phyloP scores from a whole-genome alignment of 2,888 invertebrate genomes.

The Lordiphosa fenestrarum region DNA sequence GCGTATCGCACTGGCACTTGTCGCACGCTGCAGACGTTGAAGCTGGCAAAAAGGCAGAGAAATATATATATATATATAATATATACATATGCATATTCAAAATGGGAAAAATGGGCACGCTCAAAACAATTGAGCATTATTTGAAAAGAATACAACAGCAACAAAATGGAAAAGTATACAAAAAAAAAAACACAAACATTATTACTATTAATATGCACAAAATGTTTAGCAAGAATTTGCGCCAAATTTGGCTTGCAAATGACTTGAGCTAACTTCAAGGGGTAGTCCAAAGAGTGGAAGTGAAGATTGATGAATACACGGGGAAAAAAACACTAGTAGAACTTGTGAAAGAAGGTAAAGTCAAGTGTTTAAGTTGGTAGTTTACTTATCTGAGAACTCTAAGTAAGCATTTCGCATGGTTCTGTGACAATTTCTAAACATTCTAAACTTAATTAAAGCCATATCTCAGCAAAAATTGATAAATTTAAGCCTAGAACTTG shows the following conservation, averaged over 20 bases:
- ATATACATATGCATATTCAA: background rate
- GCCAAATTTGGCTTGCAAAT: slow-evolving; percentile 71
- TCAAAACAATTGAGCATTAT: too few relatives aligned
- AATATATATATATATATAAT: background rate
- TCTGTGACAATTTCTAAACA: too few relatives aligned
- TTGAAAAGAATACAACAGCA: too few relatives aligned
- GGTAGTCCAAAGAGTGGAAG: background rate
- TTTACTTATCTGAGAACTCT: too few relatives aligned
- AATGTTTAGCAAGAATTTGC: slow-evolving; percentile 50
- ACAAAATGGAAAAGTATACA: too few relatives aligned
- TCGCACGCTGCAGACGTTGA: slow-evolving; percentile 55
- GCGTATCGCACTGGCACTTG: slow-evolving; percentile 74
- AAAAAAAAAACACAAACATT: too few relatives aligned
- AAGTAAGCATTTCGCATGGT: too few relatives aligned
- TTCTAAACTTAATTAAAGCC: too few relatives aligned
- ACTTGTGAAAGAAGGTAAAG: too few relatives aligned
- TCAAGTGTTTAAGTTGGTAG: too few relatives aligned
- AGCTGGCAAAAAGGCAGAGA: slow-evolving; percentile 26
- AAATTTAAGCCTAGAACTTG: too few relatives aligned
- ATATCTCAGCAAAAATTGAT: too few relatives aligned
- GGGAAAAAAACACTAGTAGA: background rate
- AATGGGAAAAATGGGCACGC: background rate
- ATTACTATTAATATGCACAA: slow-evolving; percentile 43
- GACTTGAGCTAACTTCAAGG: slow-evolving; percentile 34
- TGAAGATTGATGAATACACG: background rate